phyloP scores from a whole-genome alignment of 2,113 vertebrate genomes.

The Fregata magnificens region DNA sequence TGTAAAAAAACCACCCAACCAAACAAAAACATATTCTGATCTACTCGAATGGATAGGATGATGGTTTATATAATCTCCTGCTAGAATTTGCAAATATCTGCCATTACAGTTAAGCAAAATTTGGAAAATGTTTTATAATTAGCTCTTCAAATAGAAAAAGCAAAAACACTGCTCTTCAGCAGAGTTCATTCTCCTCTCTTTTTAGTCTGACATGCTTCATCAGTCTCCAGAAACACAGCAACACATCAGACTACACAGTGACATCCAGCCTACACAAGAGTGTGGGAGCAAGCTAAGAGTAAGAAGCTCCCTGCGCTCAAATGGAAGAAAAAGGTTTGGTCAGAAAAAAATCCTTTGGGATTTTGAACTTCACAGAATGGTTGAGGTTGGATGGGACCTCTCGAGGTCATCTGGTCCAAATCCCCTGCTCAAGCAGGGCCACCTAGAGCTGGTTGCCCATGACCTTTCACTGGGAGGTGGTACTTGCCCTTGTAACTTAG shows the following conservation, averaged over 20 bases:
- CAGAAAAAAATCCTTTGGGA: background rate
- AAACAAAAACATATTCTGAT: background rate
- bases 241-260: background rate
- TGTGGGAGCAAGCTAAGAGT: background rate
- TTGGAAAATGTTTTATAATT: background rate
- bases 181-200: background rate
- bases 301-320: background rate
- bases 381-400: background rate
- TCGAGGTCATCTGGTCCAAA: background rate
- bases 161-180: background rate
- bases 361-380: background rate
- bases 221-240: background rate
- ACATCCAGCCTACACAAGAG: background rate
- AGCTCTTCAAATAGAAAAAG: background rate
- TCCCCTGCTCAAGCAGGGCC: background rate
- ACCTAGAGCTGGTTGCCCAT: background rate
- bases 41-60: background rate
- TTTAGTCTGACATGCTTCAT: background rate
- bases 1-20: background rate
- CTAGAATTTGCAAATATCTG: background rate
- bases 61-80: background rate
- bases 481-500: background rate
- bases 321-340: background rate
- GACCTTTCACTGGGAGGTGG: background rate
- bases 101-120: background rate